These are phyloP conservation scores for Agonum fuliginosum DNA, from an alignment of 2,888 invertebrate species.

Conservation along the genomic window DNA sequence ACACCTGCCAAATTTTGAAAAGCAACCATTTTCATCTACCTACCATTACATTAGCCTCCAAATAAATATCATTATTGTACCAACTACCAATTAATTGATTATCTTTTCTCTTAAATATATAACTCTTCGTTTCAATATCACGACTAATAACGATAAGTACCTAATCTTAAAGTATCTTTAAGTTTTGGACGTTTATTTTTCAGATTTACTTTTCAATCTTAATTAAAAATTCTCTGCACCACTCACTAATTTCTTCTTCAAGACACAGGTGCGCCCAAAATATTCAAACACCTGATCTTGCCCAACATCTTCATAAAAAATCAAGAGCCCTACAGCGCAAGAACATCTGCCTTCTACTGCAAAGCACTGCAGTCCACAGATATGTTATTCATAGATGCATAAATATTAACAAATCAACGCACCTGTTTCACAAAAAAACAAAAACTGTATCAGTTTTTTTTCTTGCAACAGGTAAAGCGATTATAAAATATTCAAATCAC, in stretches of 20 bases:
- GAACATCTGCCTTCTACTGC: constrained; percentile 3
- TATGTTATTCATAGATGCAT: constrained; percentile 25
- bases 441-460: constrained; percentile 25
- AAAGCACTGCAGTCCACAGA: background rate
- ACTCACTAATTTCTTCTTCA: background rate
- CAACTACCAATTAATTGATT: too few relatives aligned
- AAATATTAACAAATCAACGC: constrained; percentile 40
- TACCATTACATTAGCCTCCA: too few relatives aligned
- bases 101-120: too few relatives aligned
- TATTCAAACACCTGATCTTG: background rate
- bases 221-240: constrained; percentile 5
- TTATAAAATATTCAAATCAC: constrained; percentile 22
- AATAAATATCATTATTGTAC: too few relatives aligned
- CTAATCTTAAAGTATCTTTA: too few relatives aligned
- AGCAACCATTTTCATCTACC: too few relatives aligned
- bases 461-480: constrained; percentile 41
- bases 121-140: too few relatives aligned
- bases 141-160: too few relatives aligned
- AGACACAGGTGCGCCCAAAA: background rate
- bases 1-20: too few relatives aligned
- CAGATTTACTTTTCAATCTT: background rate
- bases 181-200: too few relatives aligned
- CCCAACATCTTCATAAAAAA: constrained; percentile 13
- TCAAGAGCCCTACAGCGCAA: background rate
- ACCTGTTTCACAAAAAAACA: constrained; percentile 17